Conservation (phyloP, 1,140 invertebrate genomes). For the Heliothis virescens region DNA sequence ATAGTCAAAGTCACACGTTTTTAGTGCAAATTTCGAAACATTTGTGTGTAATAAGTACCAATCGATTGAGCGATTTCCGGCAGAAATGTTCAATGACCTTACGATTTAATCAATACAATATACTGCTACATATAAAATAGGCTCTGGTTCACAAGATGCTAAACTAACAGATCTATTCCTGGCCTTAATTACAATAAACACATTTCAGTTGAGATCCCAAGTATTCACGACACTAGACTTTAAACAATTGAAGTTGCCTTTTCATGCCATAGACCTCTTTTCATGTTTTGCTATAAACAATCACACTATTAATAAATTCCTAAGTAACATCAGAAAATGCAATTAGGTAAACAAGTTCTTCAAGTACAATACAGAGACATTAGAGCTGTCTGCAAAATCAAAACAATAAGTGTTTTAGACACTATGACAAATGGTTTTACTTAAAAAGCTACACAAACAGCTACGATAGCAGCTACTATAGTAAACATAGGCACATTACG, state of each 20-base stretch:
- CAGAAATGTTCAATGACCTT: constrained; percentile 3
- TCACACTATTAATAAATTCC: not conserved
- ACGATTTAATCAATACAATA: constrained; percentile 3
- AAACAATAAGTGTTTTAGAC: not conserved
- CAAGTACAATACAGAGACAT: not conserved
- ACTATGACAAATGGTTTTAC: constrained; percentile 24
- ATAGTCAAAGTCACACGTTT: too few species aligned
- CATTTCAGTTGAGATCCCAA: not conserved
- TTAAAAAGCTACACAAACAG: constrained; percentile 51
- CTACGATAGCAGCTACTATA: constrained; percentile 63
- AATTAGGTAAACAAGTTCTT: constrained; percentile 11
- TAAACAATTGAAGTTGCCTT: not conserved
- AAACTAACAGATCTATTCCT: not conserved
- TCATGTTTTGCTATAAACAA: not conserved
- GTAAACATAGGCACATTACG: constrained; percentile 67
- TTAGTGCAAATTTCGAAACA: not conserved
- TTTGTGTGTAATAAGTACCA: not conserved
- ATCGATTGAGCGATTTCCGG: constrained; percentile 29
- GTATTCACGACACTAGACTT: not conserved
- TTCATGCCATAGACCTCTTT: too few species aligned
- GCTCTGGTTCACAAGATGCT: not conserved
- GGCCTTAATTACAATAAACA: not conserved
- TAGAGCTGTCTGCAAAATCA: not conserved
- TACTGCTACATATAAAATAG: constrained; percentile 47
- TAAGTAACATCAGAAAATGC: constrained; percentile 15